These are phyloP conservation scores for Xenus cinereus DNA, from an alignment of 2,113 vertebrate species.

Conservation along the genomic window DNA sequence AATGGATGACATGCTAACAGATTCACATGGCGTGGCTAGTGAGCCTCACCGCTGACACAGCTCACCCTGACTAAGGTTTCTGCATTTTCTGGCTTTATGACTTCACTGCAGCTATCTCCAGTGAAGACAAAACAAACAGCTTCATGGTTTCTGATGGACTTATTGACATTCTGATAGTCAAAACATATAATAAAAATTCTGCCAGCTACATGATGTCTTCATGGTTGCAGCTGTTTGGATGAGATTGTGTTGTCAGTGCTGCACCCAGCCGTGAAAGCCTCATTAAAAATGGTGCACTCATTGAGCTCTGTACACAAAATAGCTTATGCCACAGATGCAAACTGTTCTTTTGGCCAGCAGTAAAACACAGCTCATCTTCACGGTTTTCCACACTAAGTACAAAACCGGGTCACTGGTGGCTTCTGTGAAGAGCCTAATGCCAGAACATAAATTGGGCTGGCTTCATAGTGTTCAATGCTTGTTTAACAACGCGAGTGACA, in stretches of 20 bases:
- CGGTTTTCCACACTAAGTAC: not conserved
- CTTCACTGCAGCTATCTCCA: constrained; percentile 37
- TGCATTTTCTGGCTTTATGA: constrained; percentile 33
- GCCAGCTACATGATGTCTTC: constrained; percentile 28
- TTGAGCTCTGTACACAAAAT: not conserved
- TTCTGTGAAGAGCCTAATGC: not conserved
- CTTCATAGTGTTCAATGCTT: not conserved
- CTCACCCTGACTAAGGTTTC: not conserved
- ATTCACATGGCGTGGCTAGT: not conserved
- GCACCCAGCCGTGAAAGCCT: constrained; percentile 31
- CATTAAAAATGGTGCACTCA: constrained; percentile 16
- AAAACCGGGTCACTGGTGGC: not conserved
- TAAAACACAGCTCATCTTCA: constrained; percentile 22
- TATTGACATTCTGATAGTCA: constrained; percentile 33
- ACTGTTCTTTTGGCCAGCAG: not conserved
- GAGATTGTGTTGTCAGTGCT: not conserved
- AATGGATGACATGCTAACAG: not conserved
- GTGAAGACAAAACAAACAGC: constrained; percentile 39
- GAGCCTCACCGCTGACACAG: not conserved
- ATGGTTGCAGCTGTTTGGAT: constrained; percentile 52
- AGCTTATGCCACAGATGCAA: not conserved
- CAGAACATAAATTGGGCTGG: not conserved
- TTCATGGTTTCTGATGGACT: constrained; percentile 25
- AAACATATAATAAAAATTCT: constrained; percentile 36
- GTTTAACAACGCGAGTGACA: constrained; percentile 22